Conservation (phyloP, 2,888 invertebrate genomes). For the Neocrepidodera transversa region DNA sequence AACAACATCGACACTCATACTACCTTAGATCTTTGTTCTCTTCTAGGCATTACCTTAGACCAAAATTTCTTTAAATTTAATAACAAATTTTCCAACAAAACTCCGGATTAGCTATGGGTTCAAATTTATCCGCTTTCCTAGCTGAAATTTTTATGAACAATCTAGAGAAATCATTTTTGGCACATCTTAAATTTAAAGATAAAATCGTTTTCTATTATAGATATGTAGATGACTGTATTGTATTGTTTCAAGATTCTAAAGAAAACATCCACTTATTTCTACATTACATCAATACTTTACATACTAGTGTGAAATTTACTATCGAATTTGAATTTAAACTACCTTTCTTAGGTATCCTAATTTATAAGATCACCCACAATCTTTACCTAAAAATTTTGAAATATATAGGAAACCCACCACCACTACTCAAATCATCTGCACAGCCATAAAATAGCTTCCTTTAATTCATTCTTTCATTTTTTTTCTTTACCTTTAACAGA, state of each 20-base stretch:
- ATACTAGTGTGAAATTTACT: no score
- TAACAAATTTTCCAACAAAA: background rate
- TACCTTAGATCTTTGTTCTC: background rate
- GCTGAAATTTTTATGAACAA: constrained; percentile 3
- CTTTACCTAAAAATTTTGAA: background rate
- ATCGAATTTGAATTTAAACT: no score
- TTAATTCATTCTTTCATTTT: background rate
- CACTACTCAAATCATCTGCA: background rate
- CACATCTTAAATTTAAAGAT: background rate
- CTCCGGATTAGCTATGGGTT: constrained; percentile 14
- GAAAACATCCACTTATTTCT: background rate
- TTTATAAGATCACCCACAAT: background rate
- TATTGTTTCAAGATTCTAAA: background rate
- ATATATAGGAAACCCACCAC: background rate
- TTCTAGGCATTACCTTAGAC: background rate
- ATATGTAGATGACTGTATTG: background rate
- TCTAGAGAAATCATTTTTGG: background rate
- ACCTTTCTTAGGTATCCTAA: background rate
- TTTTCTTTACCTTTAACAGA: background rate
- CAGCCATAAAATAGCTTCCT: background rate
- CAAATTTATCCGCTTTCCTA: background rate
- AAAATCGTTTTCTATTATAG: no score
- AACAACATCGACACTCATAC: background rate
- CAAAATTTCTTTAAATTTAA: constrained; percentile 11
- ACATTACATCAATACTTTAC: background rate